Base-by-base conservation (phyloP, 2,797 vertebrate genomes). In the Falco novaeseelandiae region DNA sequence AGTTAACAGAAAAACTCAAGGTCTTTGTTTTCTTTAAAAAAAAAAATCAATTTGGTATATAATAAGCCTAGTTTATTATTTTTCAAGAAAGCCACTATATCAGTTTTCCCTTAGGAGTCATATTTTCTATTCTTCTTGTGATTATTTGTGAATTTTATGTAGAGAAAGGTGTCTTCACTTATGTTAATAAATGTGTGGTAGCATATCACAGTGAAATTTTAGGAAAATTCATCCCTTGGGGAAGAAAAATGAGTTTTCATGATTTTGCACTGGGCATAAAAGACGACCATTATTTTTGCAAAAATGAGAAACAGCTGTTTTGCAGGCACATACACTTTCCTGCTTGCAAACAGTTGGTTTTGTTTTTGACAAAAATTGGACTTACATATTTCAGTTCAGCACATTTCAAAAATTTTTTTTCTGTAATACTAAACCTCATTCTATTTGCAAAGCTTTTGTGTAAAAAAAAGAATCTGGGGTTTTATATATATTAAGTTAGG, bases 171-270 rank as follows among this genome's bases (percentile, higher is more conserved):
- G 26, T 77, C 19, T 86, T 85, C 5, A 26, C 3, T 69, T 42
- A 14, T 9, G 1, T 91, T 81, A 61, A 58, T 73, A 57, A 86
- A 65, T 34, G 2, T 46, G 6, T 70, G 38, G 48, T 88, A 93
- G 44, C 49, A 69, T 95, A 89, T 94, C 63, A 69, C 40, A 87
- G 57, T 72, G 85, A 95, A 72, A 89, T 40, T 70, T 30, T 57
- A 71, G 51, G 32, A 55, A 54, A 73, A 44, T 81, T 51, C 36
- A 40, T 4, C 4, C 6, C 6, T 32, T 67, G 44, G 25, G 2
- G 1, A 14, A 48, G 42, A 42, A 42, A 42, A 62, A 42, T 0
- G 0, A 13, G 4, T 71, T 81, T 92, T 89, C 29, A 54, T 79
- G 19, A 7, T 63, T 92, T 74, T 63, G 9, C 12, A 0, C 30